Conservation (phyloP, 2,113 vertebrate species). For the Heteronetta atricapilla region DNA sequence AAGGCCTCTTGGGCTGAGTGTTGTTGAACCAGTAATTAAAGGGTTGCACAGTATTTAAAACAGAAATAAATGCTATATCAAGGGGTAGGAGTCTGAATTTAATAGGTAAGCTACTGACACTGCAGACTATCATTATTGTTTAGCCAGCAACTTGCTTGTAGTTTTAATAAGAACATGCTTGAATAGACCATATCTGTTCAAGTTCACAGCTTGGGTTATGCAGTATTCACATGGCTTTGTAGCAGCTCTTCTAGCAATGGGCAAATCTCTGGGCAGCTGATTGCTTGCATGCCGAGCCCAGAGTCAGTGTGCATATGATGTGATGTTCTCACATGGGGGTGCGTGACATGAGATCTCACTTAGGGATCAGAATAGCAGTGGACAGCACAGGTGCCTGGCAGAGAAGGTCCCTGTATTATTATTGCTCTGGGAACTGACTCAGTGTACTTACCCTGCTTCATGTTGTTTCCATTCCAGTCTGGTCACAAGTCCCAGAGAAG, state of each 20-base stretch:
- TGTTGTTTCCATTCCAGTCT: background rate
- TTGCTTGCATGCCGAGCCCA: rapidly evolving
- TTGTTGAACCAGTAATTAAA: background rate
- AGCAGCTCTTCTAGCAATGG: background rate
- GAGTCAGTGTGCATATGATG: rapidly evolving
- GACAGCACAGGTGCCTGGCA: background rate
- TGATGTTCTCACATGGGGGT: rapidly evolving
- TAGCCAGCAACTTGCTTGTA: background rate
- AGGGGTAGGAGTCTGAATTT: background rate
- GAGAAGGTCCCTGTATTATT: background rate
- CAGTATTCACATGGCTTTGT: background rate
- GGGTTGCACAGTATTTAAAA: background rate
- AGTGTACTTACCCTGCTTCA: background rate
- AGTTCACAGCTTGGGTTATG: background rate
- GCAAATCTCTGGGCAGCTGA: background rate
- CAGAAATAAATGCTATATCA: background rate
- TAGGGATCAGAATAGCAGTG: background rate
- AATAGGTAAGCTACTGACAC: background rate
- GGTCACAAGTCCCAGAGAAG: background rate
- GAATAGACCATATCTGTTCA: no score
- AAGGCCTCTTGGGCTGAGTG: background rate
- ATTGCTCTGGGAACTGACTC: background rate
- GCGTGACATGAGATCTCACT: background rate
- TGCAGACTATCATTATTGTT: background rate
- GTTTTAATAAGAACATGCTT: background rate